Percentiles rank a stretch among this genome's conserved stretches.
Evolutionary conservation across 2,113 vertebrate species (phyloP).

Genomic region (Microcebus tavaratra): DNA sequence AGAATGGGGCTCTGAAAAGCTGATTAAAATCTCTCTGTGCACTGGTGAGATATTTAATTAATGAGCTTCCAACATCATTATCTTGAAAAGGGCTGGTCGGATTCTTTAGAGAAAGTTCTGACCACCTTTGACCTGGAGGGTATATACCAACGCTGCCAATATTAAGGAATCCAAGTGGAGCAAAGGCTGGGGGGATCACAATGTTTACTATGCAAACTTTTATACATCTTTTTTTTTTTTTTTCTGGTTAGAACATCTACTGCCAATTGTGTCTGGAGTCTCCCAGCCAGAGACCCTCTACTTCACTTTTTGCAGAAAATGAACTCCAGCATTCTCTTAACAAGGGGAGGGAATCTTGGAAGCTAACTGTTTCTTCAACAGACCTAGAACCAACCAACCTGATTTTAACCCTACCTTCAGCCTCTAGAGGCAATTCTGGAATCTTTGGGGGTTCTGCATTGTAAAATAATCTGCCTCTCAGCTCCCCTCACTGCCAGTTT

Average conservation of each 20-base stretch:
- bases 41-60: constrained; percentile 52
- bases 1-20: neutral
- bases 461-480: constrained; percentile 14
- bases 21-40: neutral
- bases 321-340: neutral
- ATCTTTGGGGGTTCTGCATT: neutral
- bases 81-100: neutral
- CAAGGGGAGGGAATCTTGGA: neutral
- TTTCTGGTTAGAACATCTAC: neutral
- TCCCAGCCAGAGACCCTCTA: neutral
- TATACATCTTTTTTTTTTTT: neutral
- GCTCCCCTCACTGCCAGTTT: neutral
- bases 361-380: neutral
- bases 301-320: neutral
- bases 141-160: constrained; percentile 20
- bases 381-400: neutral
- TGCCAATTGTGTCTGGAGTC: neutral
- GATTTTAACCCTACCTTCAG: neutral
- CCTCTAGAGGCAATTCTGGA: neutral
- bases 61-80: constrained; percentile 14
- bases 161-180: constrained; percentile 35
- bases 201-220: neutral
- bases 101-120: constrained; percentile 49
- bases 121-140: constrained; percentile 54
- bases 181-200: neutral